A percentile compares a stretch with the other conserved stretches of the same genome.
These are phyloP conservation scores for Centropus bengalensis DNA, from an alignment of 2,113 vertebrate species.

Conservation along the genomic window DNA sequence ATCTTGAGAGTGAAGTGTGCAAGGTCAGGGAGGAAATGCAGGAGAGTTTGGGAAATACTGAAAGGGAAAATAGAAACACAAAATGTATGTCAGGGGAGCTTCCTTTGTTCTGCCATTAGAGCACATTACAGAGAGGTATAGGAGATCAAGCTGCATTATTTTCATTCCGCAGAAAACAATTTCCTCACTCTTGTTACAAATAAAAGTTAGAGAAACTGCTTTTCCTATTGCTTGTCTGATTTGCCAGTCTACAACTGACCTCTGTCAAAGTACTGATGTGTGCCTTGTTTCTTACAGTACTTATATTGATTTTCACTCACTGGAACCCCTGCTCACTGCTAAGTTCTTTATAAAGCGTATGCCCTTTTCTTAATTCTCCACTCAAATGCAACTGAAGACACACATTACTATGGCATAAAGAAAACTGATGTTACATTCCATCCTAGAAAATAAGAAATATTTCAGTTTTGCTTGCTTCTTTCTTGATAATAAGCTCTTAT, in stretches of 20 bases:
- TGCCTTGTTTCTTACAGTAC: not conserved
- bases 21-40: not conserved
- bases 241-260: not conserved
- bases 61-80: not conserved
- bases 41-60: not conserved
- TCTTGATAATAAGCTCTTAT: not conserved
- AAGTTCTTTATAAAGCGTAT: not conserved
- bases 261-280: not conserved
- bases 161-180: not conserved
- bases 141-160: not conserved
- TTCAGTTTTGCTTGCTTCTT: not conserved
- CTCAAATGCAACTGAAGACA: not conserved
- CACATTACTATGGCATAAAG: not conserved
- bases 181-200: not conserved
- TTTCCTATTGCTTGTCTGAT: not conserved
- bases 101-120: not conserved
- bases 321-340: not conserved
- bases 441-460: not conserved
- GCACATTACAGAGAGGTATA: not conserved
- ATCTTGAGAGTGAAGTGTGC: not conserved
- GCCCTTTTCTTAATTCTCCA: not conserved
- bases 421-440: not conserved
- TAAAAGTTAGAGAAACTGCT: not conserved
- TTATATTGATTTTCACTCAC: conserved; percentile 41
- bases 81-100: not conserved